Percentiles rank a stretch among this genome's conserved stretches.
Conservation (phyloP, 2,888 invertebrate species). For the Tridacna crocea region DNA sequence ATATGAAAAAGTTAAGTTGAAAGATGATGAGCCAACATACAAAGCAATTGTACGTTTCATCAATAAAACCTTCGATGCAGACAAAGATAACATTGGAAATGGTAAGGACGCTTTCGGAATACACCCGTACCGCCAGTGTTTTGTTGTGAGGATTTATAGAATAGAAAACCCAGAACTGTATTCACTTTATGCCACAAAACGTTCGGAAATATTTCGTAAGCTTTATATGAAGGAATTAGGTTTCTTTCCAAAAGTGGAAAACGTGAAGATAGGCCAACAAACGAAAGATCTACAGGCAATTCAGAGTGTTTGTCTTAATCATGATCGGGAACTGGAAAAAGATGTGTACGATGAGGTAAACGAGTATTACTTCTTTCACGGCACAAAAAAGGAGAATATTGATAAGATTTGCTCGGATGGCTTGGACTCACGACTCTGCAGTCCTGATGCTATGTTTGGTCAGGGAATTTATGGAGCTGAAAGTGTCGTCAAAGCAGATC, state of each 20-base stretch:
- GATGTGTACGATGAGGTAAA: slow-evolving; percentile 45
- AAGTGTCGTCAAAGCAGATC: slow-evolving; percentile 74
- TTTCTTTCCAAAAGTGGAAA: slow-evolving; percentile 20
- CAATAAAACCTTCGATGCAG: slow-evolving; percentile 55
- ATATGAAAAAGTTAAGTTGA: slow-evolving; percentile 30
- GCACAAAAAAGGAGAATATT: slow-evolving; percentile 64
- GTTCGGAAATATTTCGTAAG: slow-evolving; percentile 55
- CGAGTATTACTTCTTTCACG: slow-evolving; percentile 74
- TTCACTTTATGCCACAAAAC: slow-evolving; percentile 57
- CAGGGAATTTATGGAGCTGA: slow-evolving; percentile 73
- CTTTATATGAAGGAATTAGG: slow-evolving; percentile 22
- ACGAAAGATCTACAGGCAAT: neutral
- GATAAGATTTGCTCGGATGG: slow-evolving; percentile 66
- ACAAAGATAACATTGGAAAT: slow-evolving; percentile 54
- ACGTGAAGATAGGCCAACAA: neutral
- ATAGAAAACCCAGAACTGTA: slow-evolving; percentile 71
- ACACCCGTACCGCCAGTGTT: slow-evolving; percentile 38
- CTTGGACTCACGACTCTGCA: slow-evolving; percentile 63
- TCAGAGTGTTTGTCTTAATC: neutral
- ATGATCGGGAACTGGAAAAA: neutral
- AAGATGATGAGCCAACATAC: slow-evolving; percentile 33
- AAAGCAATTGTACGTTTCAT: slow-evolving; percentile 61
- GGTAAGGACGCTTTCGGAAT: slow-evolving; percentile 69
- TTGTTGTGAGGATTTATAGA: slow-evolving; percentile 66
- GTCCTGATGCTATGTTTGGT: slow-evolving; percentile 68